Evolutionary conservation across 30 jellyfish, hydroid and myxozoan genomes (phyloP).

Genomic region (Aurelia sp.): DNA sequence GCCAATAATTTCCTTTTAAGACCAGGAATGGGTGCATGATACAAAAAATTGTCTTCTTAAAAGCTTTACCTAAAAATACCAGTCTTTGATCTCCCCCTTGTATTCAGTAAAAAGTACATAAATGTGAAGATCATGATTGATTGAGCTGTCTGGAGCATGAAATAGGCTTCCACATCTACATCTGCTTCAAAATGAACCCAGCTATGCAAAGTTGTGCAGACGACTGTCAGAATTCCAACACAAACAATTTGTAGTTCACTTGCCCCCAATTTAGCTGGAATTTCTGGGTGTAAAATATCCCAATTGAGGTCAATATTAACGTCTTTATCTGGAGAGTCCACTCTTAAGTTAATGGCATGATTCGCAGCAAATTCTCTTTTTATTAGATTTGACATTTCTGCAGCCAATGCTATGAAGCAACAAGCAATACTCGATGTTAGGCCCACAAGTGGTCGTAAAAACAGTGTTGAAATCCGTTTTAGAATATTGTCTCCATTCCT

Average conservation of each 20-base stretch:
- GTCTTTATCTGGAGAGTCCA: background rate
- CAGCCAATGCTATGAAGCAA: background rate
- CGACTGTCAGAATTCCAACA: constrained; percentile 15
- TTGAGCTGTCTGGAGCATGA: background rate
- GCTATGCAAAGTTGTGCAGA: constrained; percentile 7
- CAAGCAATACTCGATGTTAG: background rate
- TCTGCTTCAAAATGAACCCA: constrained; percentile 25
- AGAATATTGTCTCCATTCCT: too few species aligned
- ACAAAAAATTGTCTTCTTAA: too few species aligned
- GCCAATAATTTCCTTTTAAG: too few species aligned
- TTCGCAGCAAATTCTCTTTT: background rate
- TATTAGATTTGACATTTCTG: constrained; percentile 1
- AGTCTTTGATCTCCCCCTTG: background rate
- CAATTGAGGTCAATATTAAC: background rate
- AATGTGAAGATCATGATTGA: background rate
- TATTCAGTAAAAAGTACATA: background rate
- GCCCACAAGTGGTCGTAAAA: background rate
- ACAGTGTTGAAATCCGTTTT: background rate
- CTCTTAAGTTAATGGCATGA: background rate
- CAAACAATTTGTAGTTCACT: constrained; percentile 6
- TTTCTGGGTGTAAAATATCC: background rate
- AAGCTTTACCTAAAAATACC: too few species aligned
- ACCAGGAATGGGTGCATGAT: too few species aligned
- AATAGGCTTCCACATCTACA: background rate
- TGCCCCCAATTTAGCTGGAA: background rate